These are phyloP conservation scores for Synodontis membranacea DNA, from an alignment of 2,113 vertebrate species.

Conservation along the genomic window DNA sequence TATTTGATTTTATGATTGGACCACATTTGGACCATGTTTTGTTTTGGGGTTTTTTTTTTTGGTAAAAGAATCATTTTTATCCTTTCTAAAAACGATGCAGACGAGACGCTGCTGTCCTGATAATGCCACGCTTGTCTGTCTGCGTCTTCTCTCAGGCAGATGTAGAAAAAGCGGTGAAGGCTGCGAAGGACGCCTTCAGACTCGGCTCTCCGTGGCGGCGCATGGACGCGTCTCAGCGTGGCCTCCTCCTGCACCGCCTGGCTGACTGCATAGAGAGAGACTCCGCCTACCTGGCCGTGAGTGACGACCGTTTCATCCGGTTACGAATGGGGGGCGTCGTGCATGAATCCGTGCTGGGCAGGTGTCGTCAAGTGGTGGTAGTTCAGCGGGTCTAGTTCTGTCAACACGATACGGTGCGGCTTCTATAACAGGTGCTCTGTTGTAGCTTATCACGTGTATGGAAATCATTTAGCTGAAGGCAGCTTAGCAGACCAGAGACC, in stretches of 20 bases:
- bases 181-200: slow-evolving; percentile 84
- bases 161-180: slow-evolving; percentile 88
- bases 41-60: background rate
- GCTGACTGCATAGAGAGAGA: slow-evolving; percentile 92
- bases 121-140: background rate
- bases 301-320: slow-evolving; percentile 41
- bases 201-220: slow-evolving; percentile 92
- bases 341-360: background rate
- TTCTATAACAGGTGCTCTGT: background rate
- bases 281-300: slow-evolving; percentile 86
- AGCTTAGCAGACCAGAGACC: background rate
- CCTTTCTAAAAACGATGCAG: background rate
- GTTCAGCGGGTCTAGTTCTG: background rate
- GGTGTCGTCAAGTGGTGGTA: background rate
- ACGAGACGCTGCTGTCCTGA: background rate
- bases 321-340: background rate
- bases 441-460: background rate
- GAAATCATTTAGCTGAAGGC: background rate
- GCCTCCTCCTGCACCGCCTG: slow-evolving; percentile 79
- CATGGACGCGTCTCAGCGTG: slow-evolving; percentile 88
- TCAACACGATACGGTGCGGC: background rate
- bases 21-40: background rate
- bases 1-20: background rate
- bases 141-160: slow-evolving; percentile 77
- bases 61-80: too few relatives aligned